phyloP scores from a whole-genome alignment of 2,797 vertebrate species.

The Coregonus sp. region DNA sequence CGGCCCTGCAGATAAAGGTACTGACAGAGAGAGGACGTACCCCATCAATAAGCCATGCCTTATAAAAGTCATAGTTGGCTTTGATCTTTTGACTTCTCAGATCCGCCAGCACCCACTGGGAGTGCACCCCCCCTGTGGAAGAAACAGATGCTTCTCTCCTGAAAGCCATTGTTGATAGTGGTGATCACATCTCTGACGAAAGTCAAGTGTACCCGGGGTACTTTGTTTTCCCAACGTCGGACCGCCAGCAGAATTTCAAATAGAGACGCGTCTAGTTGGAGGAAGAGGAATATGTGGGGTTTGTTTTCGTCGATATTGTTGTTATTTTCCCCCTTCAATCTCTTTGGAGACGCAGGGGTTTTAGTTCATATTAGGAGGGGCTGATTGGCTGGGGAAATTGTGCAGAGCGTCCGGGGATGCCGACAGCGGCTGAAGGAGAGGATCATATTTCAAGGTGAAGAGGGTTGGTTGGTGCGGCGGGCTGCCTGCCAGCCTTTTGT shows the following conservation, averaged over 20 bases:
- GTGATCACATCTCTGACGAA: constrained; percentile 11
- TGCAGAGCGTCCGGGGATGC: background rate
- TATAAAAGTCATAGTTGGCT: no score
- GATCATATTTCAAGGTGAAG: constrained; percentile 50
- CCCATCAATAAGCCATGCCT: no score
- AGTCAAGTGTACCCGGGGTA: constrained; percentile 24
- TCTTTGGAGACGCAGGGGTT: background rate
- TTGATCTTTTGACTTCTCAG: no score
- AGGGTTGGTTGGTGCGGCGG: constrained; percentile 4
- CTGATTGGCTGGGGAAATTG: constrained; percentile 20
- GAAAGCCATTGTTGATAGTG: constrained; percentile 40
- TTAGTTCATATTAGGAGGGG: constrained; percentile 23
- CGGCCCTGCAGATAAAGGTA: no score
- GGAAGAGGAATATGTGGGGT: background rate
- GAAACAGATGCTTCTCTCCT: constrained; percentile 35
- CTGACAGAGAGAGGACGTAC: no score
- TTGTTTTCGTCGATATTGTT: constrained; percentile 32
- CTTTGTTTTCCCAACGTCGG: background rate
- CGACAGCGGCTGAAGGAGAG: background rate
- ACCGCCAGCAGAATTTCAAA: background rate
- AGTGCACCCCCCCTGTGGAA: background rate
- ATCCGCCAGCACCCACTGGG: no score
- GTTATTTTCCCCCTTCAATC: background rate
- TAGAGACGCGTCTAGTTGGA: background rate
- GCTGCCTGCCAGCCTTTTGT: constrained; percentile 26